Base-by-base conservation (phyloP, 2,888 invertebrate genomes). In the Aplocera efformata region DNA sequence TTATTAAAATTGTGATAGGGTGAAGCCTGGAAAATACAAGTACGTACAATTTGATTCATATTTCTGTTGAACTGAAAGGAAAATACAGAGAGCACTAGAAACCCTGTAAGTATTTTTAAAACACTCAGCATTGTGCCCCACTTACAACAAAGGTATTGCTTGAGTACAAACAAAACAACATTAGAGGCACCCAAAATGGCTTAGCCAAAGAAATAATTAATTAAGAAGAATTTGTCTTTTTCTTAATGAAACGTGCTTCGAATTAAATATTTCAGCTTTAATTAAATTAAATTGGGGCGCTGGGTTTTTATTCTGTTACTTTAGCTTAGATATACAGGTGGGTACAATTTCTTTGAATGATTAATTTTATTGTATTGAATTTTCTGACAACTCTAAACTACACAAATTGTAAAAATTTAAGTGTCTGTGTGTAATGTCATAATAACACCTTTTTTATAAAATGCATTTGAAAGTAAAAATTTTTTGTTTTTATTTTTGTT, bases 181-280 rank as follows among this genome's bases (percentile, higher is more conserved):
- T 67, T 64, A 70, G 47, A 41, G 56, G 50, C 45, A 59, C 23
- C 28, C 60, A 64, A 71, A 68, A 61, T 62, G 60, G 53, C 60
- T 52, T 42, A 47, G 42, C 51, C 48, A 53, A 50, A 54, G 58
- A 68, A 56, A 66, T 69, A 67, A 72, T 73, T 72, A 72, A 76
- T 71, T 71, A 72, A 67, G 60, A 66, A 65, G 58, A 69, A 71
- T 67, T 68, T 61, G 67, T 71, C 67, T 63, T 64, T 67, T 64
- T 65, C 58, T 58, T 65, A 69, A 69, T 65, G 58, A 70, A 70
- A 74, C 67, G 71, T 65, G 70, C 64, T 61, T 61, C 51, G 66
- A 66, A 66, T 71, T 60, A 64, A 64, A 59, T 43, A 55, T 58
- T 60, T 61, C 56, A 56, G 61, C 57, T 71, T 67, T 67, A 73